These are phyloP conservation scores for Neelides sp. DNA, from an alignment of 1,140 invertebrate genomes.

Conservation along the genomic window DNA sequence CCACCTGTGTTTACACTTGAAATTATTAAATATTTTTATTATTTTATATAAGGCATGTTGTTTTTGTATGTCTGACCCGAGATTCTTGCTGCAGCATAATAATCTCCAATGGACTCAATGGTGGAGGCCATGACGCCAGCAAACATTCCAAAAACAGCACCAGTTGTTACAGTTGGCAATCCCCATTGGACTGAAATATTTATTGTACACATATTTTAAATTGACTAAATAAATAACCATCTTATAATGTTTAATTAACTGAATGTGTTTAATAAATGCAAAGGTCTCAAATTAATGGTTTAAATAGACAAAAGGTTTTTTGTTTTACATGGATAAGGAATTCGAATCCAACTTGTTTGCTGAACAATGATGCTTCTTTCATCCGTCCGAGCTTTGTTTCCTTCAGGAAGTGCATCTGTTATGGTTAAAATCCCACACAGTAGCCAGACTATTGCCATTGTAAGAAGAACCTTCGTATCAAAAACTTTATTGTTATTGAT, in stretches of 20 bases:
- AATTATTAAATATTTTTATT: not conserved
- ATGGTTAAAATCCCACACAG: conserved; percentile 60
- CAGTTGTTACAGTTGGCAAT: conserved; percentile 56
- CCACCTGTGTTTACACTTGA: too few species aligned
- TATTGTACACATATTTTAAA: not conserved
- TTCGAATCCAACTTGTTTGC: conserved; percentile 64
- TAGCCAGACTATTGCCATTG: conserved; percentile 66
- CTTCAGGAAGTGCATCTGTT: conserved; percentile 48
- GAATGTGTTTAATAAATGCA: not conserved
- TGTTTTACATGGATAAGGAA: conserved; percentile 42
- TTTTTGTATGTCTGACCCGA: conserved; percentile 47
- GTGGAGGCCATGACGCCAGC: conserved; percentile 71
- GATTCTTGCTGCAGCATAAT: conserved; percentile 71
- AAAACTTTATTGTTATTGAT: not conserved
- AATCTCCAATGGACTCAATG: conserved; percentile 77
- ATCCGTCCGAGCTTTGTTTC: conserved; percentile 64
- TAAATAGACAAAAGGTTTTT: conserved; percentile 4
- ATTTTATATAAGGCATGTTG: too few species aligned
- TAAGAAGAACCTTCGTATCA: conserved; percentile 53
- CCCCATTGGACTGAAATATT: conserved; percentile 64
- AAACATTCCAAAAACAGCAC: conserved; percentile 66
- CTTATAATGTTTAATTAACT: not conserved
- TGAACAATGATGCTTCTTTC: conserved; percentile 56
- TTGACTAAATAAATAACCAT: not conserved
- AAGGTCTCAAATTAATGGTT: not conserved